Evolutionary conservation across 1,140 invertebrate genomes (phyloP).

Genomic region (Sipha flava): DNA sequence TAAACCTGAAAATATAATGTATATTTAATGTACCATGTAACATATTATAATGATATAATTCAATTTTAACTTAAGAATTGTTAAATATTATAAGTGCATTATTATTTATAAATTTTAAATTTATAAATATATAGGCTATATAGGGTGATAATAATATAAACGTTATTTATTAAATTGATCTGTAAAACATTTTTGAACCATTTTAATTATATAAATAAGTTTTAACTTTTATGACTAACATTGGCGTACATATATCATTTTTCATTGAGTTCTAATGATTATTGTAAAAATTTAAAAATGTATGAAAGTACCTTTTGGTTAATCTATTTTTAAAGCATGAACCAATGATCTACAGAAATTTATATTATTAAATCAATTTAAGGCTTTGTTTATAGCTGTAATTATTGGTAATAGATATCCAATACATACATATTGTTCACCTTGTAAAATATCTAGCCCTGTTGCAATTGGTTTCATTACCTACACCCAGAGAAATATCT

Average conservation of each 20-base stretch:
- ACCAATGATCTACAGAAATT: not conserved
- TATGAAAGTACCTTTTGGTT: not conserved
- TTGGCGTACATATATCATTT: not conserved
- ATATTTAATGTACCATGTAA: not conserved
- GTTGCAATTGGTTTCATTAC: not conserved
- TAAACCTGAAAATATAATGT: not conserved
- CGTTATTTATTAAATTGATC: too few relatives aligned
- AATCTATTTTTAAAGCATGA: not conserved
- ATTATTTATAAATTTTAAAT: not conserved
- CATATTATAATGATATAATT: not conserved
- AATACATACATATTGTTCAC: not conserved
- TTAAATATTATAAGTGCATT: not conserved
- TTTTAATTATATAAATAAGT: too few relatives aligned
- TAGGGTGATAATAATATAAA: not conserved
- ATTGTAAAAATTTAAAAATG: not conserved
- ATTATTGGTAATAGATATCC: not conserved
- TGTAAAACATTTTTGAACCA: too few relatives aligned
- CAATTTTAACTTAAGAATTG: not conserved
- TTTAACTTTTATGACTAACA: not conserved
- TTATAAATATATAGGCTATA: not conserved
- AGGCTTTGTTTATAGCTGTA: not conserved
- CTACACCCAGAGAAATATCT: too few relatives aligned
- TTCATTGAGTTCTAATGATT: not conserved
- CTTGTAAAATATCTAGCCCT: not conserved
- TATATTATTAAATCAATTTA: not conserved